Percentiles rank a stretch among this genome's conserved stretches.
These are phyloP conservation scores for Schizaphis graminum DNA, from an alignment of 2,888 invertebrate genomes.

Conservation along the genomic window DNA sequence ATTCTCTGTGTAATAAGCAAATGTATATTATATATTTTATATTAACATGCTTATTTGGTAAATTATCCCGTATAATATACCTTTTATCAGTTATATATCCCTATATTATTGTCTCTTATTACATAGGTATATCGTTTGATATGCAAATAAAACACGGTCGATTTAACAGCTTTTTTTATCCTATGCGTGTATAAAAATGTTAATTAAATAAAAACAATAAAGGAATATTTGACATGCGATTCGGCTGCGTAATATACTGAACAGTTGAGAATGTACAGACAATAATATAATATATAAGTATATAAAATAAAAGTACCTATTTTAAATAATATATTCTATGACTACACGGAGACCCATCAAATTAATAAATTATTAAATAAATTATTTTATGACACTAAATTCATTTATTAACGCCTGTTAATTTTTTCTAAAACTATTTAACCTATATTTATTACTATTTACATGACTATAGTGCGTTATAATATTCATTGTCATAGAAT, in stretches of 20 bases:
- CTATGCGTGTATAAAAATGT: not conserved
- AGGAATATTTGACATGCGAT: not conserved
- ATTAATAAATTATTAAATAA: not conserved
- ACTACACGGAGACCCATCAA: not conserved
- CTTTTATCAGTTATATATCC: not conserved
- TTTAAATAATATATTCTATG: not conserved
- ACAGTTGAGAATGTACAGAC: not conserved
- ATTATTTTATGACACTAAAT: not conserved
- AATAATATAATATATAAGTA: not conserved
- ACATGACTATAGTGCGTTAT: not conserved
- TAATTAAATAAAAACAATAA: conserved; percentile 20
- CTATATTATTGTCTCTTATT: not conserved
- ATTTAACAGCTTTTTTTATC: not conserved
- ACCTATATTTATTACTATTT: not conserved
- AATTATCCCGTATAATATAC: not conserved
- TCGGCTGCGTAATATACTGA: not conserved
- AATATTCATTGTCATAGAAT: not conserved
- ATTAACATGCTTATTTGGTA: not conserved
- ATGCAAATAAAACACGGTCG: not conserved
- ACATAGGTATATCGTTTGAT: not conserved
- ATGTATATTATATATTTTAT: not conserved
- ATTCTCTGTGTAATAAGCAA: not conserved
- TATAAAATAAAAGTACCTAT: not conserved
- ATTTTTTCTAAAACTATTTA: not conserved
- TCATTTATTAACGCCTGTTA: not conserved